Conservation (phyloP, 2,797 vertebrate genomes). For the Peromyscus eremicus region DNA sequence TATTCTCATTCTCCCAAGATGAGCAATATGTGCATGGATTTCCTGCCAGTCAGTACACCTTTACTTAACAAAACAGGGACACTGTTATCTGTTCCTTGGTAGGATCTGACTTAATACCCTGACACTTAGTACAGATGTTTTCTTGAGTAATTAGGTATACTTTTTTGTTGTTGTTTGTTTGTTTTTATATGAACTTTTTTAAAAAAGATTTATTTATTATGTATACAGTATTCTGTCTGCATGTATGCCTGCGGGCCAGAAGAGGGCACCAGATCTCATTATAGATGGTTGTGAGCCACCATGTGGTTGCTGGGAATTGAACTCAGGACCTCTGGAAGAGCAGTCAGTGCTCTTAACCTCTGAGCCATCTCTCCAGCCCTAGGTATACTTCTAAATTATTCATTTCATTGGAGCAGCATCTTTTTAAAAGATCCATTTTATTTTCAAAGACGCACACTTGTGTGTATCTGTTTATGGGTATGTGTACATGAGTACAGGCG, state of each 20-base stretch:
- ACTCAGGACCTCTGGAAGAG: too few species aligned
- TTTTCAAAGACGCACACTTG: not conserved
- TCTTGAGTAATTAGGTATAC: conserved; percentile 22
- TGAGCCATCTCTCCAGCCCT: too few species aligned
- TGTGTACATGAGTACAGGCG: not conserved
- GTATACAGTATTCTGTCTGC: too few species aligned
- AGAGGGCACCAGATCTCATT: too few species aligned
- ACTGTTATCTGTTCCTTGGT: conserved; percentile 17
- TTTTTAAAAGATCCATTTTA: not conserved
- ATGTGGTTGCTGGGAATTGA: too few species aligned
- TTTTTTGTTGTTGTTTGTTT: not conserved
- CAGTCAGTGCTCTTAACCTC: too few species aligned
- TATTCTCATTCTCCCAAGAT: conserved; percentile 30
- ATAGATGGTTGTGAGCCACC: too few species aligned
- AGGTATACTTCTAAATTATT: conserved; percentile 30
- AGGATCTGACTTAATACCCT: conserved; percentile 23
- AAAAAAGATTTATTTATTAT: too few species aligned
- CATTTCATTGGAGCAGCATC: not conserved
- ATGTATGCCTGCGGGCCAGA: too few species aligned
- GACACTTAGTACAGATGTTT: not conserved
- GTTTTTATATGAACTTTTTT: too few species aligned
- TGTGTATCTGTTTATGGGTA: not conserved
- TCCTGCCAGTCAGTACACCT: not conserved
- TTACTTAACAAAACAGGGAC: conserved; percentile 16
- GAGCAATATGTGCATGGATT: not conserved